Evolutionary conservation across 2,113 vertebrate genomes (phyloP).

Genomic region (Mola mola): DNA sequence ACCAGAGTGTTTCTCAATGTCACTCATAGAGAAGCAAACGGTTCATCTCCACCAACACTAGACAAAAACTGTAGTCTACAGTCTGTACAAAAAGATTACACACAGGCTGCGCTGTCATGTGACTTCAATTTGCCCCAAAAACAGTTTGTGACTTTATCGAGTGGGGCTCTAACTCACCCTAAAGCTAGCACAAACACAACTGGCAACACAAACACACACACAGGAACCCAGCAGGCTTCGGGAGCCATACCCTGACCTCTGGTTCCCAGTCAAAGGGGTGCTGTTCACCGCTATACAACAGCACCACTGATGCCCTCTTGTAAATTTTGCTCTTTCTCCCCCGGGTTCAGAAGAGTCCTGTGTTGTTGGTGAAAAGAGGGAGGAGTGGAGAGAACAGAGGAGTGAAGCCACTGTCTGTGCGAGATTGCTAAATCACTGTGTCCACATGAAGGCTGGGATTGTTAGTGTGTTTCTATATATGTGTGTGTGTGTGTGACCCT

Average conservation of each 20-base stretch:
- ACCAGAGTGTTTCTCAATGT: constrained; percentile 32
- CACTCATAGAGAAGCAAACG: constrained; percentile 35
- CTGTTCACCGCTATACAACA: constrained; percentile 74
- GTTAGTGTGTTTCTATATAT: constrained; percentile 46
- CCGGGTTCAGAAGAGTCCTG: constrained; percentile 65
- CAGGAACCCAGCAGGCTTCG: constrained; percentile 54
- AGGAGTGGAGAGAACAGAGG: constrained; percentile 66
- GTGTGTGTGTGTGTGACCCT: constrained; percentile 48
- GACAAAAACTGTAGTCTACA: constrained; percentile 51
- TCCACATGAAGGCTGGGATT: constrained; percentile 65
- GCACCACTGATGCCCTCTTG: constrained; percentile 76
- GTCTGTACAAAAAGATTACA: constrained; percentile 54
- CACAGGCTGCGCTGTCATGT: constrained; percentile 62
- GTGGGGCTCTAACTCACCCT: constrained; percentile 44
- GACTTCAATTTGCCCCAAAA: constrained; percentile 64
- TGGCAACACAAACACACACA: constrained; percentile 48
- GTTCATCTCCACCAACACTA: constrained; percentile 44
- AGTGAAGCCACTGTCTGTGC: constrained; percentile 70
- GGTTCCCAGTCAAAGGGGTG: constrained; percentile 68
- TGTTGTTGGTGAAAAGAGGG: constrained; percentile 73
- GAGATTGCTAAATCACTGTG: constrained; percentile 63
- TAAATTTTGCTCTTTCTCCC: constrained; percentile 80
- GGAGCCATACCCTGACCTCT: constrained; percentile 72
- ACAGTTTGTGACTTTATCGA: constrained; percentile 64
- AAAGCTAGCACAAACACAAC: constrained; percentile 51